Base-by-base conservation (phyloP, 1,140 invertebrate species). In the Anastrepha ludens region DNA sequence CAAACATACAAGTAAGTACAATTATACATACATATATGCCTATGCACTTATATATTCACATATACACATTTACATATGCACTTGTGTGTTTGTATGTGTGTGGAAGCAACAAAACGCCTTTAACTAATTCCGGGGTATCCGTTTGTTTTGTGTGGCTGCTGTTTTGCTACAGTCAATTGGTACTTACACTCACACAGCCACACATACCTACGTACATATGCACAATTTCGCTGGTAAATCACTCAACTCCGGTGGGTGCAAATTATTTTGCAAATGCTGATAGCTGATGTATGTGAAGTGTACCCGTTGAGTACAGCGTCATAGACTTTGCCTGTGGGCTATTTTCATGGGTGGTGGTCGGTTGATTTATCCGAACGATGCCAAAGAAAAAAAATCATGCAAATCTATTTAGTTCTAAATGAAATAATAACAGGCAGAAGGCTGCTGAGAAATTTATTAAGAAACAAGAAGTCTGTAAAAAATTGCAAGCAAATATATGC, bases 211-310 rank as follows among this genome's bases (percentile, higher is more conserved):
- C 29, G 1, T 29, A 29, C 29, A 29, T 29, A 29, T 29, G 29
- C 29, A 29, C 29, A 29, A 70, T 44, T 70, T 8, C 17, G 67
- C 3, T 15, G 13, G 67, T 9, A 15, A 20, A 70, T 74, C 44
- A 67, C 5, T 17, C 70, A 74, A 41, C 41, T 29, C 70, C 41
- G 17, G 15, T 74, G 70, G 70, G 44, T 7, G 70, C 70, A 74
- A 74, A 74, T 74, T 47, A 74, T 74, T 47, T 74, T 17, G 41
- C 70, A 50, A 74, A 17, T 41, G 39, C 39, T 67, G 65, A 9
- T 39, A 13, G 65, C 65, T 29, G 29, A 29, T 39, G 15, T 74
- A 13, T 74, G 44, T 17, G n/a, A 5, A 29, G 29, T 29, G 70
- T 74, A 29, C 1, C 9, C 13, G 44, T n/a, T 47, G 13, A 74